Base-by-base conservation (phyloP, 2,113 vertebrate genomes). In the Mungos mungo region DNA sequence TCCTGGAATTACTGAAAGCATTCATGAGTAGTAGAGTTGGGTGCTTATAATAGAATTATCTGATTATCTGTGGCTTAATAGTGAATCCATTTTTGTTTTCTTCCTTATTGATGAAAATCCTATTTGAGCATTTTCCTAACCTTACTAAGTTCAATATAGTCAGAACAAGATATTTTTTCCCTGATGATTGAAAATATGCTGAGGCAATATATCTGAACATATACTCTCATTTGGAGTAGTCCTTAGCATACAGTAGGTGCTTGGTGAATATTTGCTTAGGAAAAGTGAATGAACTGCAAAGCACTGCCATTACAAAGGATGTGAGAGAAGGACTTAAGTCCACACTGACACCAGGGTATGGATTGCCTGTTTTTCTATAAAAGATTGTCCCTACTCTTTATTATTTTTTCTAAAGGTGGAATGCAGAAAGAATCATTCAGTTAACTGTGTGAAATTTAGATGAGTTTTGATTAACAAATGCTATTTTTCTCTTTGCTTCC, bases 91-190 rank as follows among this genome's bases (percentile, higher is more conserved):
- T 92, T 94, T 52, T 79, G 29, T 63, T 93, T 93, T 27, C 65
- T 81, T 76, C 35, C 21, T 82, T 82, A 50, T 50, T 90, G 45
- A 96, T 88, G 52, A 95, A 79, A 97, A 85, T 95, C 13, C 86
- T 82, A 31, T 63, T 84, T 35, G 29, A 86, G 50, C 18, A 68
- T 92, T 92, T 76, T 21, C 69, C 11, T 72, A 93, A 74, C 5
- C 27, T 93, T 90, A 65, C 14, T 54, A 85, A 90, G 29, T 95
- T 93, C 29, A 68, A 57, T 71, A 81, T 29, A 76, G 71, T 65
- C 35, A 92, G 8, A 21, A 45, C 91, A 41, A 89, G 45, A 29
- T 79, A 66, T 52, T 7, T 27, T 94, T 97, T 96, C 65, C 38
- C 50, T 60, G 31, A 82, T 97, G 47, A 66, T n/a, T 54, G 52